phyloP scores from a whole-genome alignment of 2,888 invertebrate genomes.

The Tryphoninae sp. region DNA sequence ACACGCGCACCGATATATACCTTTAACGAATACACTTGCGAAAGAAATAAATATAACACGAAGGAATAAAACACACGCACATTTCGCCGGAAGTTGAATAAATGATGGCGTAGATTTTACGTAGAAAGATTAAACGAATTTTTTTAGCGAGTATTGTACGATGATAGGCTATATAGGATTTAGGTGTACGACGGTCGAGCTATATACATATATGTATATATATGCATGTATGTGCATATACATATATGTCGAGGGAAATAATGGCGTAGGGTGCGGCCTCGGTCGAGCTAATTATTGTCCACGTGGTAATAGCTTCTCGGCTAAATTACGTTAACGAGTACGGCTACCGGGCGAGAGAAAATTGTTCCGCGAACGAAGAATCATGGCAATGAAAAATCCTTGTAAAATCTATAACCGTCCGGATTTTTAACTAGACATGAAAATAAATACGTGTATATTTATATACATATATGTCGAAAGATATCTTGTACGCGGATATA shows the following conservation, averaged over 20 bases:
- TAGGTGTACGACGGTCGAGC: slow-evolving; percentile 72
- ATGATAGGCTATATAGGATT: slow-evolving; percentile 68
- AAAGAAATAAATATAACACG: slow-evolving; percentile 24
- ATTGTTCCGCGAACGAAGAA: slow-evolving; percentile 28
- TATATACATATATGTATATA: slow-evolving; percentile 27
- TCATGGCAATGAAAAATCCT: slow-evolving; percentile 13
- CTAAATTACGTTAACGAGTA: slow-evolving; percentile 27
- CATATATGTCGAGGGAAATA: slow-evolving; percentile 44
- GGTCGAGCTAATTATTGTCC: slow-evolving; percentile 34
- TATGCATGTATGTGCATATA: slow-evolving; percentile 26
- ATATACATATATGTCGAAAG: not conserved
- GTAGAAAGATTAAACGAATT: slow-evolving; percentile 52
- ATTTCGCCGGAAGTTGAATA: slow-evolving; percentile 45
- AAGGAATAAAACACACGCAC: slow-evolving; percentile 7
- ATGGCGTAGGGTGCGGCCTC: slow-evolving; percentile 51
- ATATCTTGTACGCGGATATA: not conserved
- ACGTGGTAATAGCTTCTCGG: slow-evolving; percentile 25
- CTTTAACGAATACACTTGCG: slow-evolving; percentile 58
- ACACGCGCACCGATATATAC: slow-evolving; percentile 63
- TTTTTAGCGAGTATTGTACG: slow-evolving; percentile 71
- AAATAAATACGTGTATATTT: not conserved
- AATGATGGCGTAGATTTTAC: slow-evolving; percentile 65
- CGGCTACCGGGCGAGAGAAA: slow-evolving; percentile 4
- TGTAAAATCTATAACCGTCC: slow-evolving; percentile 10
- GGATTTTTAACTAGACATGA: not conserved